Conservation (phyloP, 1,140 invertebrate species). For the Choristoneura fumiferana region DNA sequence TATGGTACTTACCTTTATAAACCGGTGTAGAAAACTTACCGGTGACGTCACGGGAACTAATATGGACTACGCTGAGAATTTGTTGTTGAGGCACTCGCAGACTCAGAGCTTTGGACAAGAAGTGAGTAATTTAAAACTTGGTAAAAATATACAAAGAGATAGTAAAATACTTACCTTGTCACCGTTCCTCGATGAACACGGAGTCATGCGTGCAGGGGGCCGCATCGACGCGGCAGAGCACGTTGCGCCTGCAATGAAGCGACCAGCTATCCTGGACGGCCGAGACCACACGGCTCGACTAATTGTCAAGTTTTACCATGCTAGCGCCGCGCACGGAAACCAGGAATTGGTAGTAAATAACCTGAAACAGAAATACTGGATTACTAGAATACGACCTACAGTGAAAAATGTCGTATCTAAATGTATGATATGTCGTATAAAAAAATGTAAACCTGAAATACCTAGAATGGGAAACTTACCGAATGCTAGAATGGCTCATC, state of each 20-base stretch:
- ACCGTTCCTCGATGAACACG: slow-evolving; percentile 13
- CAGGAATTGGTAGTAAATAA: neutral
- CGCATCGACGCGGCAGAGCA: slow-evolving; percentile 17
- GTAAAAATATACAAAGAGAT: slow-evolving; percentile 19
- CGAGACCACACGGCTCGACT: neutral
- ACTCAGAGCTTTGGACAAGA: slow-evolving; percentile 20
- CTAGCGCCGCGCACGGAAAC: neutral
- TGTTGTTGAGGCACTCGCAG: slow-evolving; percentile 21
- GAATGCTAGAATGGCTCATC: too few relatives aligned
- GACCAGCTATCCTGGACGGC: slow-evolving; percentile 16
- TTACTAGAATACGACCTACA: neutral
- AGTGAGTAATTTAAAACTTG: slow-evolving; percentile 19
- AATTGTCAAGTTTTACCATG: slow-evolving; percentile 1
- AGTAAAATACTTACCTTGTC: slow-evolving; percentile 19
- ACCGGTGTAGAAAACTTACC: slow-evolving; percentile 2
- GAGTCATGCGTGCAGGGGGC: slow-evolving; percentile 8
- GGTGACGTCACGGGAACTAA: neutral
- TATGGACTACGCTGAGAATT: slow-evolving; percentile 15
- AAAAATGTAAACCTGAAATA: neutral
- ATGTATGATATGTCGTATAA: neutral
- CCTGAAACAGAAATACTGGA: neutral
- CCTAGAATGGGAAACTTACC: too few relatives aligned
- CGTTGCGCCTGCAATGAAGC: slow-evolving; percentile 3
- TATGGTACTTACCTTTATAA: slow-evolving; percentile 9
- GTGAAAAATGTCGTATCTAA: neutral